Evolutionary conservation across 2,888 invertebrate genomes (phyloP).

Genomic region (Nomada lathburiana): DNA sequence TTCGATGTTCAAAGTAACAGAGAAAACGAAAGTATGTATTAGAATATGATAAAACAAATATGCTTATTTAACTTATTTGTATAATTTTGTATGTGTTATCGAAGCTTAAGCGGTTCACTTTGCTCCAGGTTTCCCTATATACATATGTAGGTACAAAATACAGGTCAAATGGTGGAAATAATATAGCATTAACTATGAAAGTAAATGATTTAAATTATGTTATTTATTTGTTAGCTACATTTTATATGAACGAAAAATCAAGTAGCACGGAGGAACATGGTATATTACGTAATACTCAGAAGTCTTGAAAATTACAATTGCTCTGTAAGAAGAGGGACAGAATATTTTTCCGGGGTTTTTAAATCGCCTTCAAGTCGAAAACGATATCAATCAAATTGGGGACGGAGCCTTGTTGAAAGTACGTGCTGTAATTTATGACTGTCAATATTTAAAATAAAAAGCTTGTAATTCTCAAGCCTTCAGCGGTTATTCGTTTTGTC

Average conservation of each 20-base stretch:
- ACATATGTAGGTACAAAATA: conserved; percentile 47
- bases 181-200: conserved; percentile 72
- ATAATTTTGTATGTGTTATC: too few relatives aligned
- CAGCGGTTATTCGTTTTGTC: conserved; percentile 65
- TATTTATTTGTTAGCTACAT: conserved; percentile 81
- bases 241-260: conserved; percentile 69
- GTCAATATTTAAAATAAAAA: conserved; percentile 77
- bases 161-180: conserved; percentile 55
- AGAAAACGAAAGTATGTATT: too few relatives aligned
- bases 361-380: conserved; percentile 23
- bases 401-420: conserved; percentile 76
- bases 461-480: conserved; percentile 77
- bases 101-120: too few relatives aligned
- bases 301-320: conserved; percentile 74
- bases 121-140: not conserved
- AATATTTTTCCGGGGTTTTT: conserved; percentile 29
- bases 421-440: conserved; percentile 74
- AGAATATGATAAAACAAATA: too few relatives aligned
- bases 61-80: too few relatives aligned
- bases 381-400: conserved; percentile 49
- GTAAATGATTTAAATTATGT: conserved; percentile 78
- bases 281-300: conserved; percentile 53
- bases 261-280: conserved; percentile 49
- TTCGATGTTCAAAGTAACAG: too few relatives aligned
- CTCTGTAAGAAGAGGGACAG: conserved; percentile 28